These are phyloP conservation scores for Donacobius atricapilla DNA, from an alignment of 2,113 vertebrate species.

Conservation along the genomic window DNA sequence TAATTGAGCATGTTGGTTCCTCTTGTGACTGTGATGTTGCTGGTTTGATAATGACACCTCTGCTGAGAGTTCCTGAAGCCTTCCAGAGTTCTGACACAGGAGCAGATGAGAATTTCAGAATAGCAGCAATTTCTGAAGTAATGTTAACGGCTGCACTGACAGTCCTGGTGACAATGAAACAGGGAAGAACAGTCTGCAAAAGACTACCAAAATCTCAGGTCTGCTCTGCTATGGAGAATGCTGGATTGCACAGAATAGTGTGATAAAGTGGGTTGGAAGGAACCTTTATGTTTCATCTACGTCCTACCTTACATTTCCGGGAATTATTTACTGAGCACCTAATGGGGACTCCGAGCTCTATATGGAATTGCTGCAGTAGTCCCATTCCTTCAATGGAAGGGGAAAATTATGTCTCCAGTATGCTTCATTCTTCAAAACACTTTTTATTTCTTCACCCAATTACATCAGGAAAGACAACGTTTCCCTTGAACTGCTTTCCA, in stretches of 20 bases:
- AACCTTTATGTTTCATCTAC: not conserved
- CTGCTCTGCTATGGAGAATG: not conserved
- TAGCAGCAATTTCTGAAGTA: not conserved
- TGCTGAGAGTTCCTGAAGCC: not conserved
- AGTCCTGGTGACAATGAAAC: not conserved
- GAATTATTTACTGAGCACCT: not conserved
- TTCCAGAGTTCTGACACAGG: not conserved
- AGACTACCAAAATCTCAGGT: not conserved
- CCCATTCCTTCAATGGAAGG: not conserved
- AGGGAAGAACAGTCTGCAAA: not conserved
- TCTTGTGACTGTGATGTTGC: not conserved
- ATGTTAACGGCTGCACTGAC: not conserved
- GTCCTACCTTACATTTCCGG: not conserved
- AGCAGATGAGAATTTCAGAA: not conserved
- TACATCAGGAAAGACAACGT: not conserved
- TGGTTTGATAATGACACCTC: not conserved
- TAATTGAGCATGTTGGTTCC: constrained; percentile 9
- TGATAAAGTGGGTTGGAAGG: not conserved
- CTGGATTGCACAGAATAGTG: not conserved
- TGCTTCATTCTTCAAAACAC: not conserved
- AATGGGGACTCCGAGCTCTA: not conserved
- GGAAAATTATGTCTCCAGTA: not conserved
- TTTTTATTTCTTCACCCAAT: not conserved
- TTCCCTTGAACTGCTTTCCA: not conserved
- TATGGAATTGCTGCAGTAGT: not conserved